Conservation (phyloP, 2,888 invertebrate genomes). For the Agonopterix heracliana region DNA sequence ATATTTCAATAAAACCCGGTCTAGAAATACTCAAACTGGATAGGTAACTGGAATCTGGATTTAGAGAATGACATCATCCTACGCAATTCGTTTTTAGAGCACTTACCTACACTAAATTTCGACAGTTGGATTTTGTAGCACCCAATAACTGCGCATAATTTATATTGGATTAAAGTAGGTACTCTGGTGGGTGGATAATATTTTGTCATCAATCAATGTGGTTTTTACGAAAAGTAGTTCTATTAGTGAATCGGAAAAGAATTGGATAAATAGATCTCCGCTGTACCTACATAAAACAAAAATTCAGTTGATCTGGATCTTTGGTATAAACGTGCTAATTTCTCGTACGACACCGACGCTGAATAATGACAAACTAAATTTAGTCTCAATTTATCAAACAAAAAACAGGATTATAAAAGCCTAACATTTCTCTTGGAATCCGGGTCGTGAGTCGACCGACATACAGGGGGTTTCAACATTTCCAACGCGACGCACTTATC, state of each 20-base stretch:
- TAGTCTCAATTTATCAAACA: constrained; percentile 27
- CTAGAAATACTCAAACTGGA: background rate
- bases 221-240: background rate
- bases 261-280: no score
- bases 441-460: constrained; percentile 22
- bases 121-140: constrained; percentile 27
- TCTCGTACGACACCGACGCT: no score
- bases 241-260: background rate
- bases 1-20: background rate
- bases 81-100: constrained; percentile 44
- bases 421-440: constrained; percentile 29
- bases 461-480: constrained; percentile 25
- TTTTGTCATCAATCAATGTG: no score
- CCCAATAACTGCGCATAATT: constrained; percentile 28
- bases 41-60: constrained; percentile 27
- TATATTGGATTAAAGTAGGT: constrained; percentile 21
- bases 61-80: constrained; percentile 36
- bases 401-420: constrained; percentile 27
- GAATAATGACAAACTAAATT: no score
- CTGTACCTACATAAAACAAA: no score
- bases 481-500: constrained; percentile 28
- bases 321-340: no score
- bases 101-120: constrained; percentile 39
- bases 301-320: no score
- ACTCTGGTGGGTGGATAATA: background rate